Conservation (phyloP, 2,797 vertebrate species). For the Myiotriccus ornatus region DNA sequence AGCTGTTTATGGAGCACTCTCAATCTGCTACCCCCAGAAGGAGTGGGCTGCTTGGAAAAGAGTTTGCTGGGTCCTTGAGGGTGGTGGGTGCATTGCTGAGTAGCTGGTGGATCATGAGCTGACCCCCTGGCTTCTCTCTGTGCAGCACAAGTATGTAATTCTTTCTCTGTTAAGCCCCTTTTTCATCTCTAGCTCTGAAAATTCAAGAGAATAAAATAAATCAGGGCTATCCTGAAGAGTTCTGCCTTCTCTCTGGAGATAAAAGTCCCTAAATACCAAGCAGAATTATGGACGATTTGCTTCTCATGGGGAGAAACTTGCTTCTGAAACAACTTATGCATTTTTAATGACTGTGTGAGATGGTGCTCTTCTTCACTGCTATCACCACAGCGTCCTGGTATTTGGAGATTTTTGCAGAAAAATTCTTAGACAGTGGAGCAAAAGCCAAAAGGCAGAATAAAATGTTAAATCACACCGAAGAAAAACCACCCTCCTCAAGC, state of each 20-base stretch:
- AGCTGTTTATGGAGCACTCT: background rate
- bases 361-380: background rate
- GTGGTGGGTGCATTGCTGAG: background rate
- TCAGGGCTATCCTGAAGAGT: background rate
- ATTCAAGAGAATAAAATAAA: slow-evolving; percentile 16
- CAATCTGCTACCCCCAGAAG: background rate
- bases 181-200: background rate
- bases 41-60: background rate
- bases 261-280: slow-evolving; percentile 54
- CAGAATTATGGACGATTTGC: slow-evolving; percentile 56
- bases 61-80: background rate
- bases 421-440: background rate
- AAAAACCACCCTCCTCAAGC: background rate
- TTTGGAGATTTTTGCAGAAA: background rate
- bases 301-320: slow-evolving; percentile 25
- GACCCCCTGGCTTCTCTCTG: background rate
- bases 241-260: slow-evolving; percentile 42
- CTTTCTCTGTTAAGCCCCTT: background rate
- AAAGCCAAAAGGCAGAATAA: slow-evolving; percentile 49
- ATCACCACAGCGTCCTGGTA: background rate
- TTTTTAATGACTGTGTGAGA: slow-evolving; percentile 20
- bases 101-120: background rate
- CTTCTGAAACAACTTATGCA: slow-evolving; percentile 25
- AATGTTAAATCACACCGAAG: background rate
- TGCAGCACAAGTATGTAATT: background rate